Evolutionary conservation across 2,113 vertebrate species (phyloP), one percentile per base, ranked within the genome.

Genomic region (Triplophysa dalaica): DNA sequence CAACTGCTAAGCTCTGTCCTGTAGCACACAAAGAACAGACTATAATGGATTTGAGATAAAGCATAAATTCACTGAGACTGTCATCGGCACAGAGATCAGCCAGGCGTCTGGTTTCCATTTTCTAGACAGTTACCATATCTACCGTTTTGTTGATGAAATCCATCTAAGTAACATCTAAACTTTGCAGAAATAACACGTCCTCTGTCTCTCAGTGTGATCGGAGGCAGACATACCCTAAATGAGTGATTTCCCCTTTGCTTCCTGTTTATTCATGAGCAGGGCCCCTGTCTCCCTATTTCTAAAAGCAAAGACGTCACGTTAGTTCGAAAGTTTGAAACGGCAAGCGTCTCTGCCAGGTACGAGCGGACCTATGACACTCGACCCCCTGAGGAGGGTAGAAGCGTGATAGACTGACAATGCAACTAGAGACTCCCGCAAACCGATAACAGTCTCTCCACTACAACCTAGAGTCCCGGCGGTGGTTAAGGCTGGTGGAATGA

Each of bases 371-470:
- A 76, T 82, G 83, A 82, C 65, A 84, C 80, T 70, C 77, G 43
- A 82, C 70, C 80, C 83, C 43, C 61, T 26, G 75, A 76, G 65
- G 70, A 70, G 16, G 83, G 69, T 81, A 82, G 66, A 84, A 75
- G 83, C 77, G 43, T 76, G 80, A 79, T 29, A 26, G 70, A 62
- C 41, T 75, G 58, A 63, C 58, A 65, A 65, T 75, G 83, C 78
- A 84, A 84, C 80, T 70, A 56, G 80, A 84, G 76, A 70, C 77
- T 70, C 38, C 29, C 24, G 10, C 64, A 26, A 74, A 70, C 81
- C 69, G 61, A 73, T 78, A 41, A 66, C 69, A n/a, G 52, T 78
- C 62, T 60, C 62, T 24, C 22, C 4, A 22, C 29, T 29, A 58
- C n/a, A 58, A 58, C 8, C 54, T 8, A 43, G 43, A 58, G 69